phyloP scores from a whole-genome alignment of 2,888 invertebrate species.

The Chouioia cunea region DNA sequence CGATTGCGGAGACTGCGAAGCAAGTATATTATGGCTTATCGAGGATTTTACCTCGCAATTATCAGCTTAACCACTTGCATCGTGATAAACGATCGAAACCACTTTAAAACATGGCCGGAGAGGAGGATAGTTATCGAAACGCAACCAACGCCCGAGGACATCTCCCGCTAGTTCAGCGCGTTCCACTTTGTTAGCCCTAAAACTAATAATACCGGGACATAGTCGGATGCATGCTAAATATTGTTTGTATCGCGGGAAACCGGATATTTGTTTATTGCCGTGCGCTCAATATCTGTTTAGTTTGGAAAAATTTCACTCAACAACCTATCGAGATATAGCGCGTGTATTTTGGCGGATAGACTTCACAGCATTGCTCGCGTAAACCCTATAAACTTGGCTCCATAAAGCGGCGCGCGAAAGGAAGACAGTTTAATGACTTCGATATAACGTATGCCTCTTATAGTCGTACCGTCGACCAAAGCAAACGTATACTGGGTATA shows the following conservation, averaged over 20 bases:
- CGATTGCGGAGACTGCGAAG: conserved; percentile 1
- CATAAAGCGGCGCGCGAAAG: too few relatives aligned
- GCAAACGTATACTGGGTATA: neutral
- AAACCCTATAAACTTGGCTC: too few relatives aligned
- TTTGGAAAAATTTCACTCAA: too few relatives aligned
- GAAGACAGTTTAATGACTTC: conserved; percentile 24
- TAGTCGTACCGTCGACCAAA: neutral
- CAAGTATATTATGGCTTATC: neutral
- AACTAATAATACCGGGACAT: too few relatives aligned
- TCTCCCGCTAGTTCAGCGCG: neutral
- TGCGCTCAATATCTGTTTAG: too few relatives aligned
- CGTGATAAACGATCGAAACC: conserved; percentile 13
- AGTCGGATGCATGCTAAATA: too few relatives aligned
- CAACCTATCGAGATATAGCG: too few relatives aligned
- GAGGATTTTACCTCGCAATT: conserved; percentile 24
- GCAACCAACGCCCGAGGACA: neutral
- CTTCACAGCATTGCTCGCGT: too few relatives aligned
- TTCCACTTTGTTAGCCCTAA: neutral
- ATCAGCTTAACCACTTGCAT: conserved; percentile 5
- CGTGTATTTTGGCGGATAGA: too few relatives aligned
- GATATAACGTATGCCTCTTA: conserved; percentile 9
- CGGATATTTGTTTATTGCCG: too few relatives aligned
- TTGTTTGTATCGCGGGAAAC: too few relatives aligned
- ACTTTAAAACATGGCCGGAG: neutral
- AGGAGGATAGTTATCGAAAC: conserved; percentile 1